Percentiles rank a stretch among this genome's conserved stretches.
Conservation (phyloP, 2,113 vertebrate species). For the Corynorhinus townsendii region DNA sequence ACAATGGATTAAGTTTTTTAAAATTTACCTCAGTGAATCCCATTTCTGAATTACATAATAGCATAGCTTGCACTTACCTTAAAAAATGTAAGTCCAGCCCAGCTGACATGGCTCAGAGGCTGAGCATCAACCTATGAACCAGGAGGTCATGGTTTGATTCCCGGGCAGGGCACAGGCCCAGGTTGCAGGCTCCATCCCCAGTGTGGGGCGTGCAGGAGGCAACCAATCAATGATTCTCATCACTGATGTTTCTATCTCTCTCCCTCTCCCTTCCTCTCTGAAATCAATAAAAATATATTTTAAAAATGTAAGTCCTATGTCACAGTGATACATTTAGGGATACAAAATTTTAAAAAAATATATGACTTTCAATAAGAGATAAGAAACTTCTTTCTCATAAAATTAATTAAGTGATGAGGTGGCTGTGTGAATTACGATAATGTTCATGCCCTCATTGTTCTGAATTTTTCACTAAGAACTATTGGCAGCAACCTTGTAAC, state of each 20-base stretch:
- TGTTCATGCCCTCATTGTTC: constrained; percentile 46
- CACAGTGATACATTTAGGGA: not conserved
- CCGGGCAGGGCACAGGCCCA: too few species aligned
- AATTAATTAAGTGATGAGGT: constrained; percentile 45
- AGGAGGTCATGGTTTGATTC: too few species aligned
- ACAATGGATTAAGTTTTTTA: not conserved
- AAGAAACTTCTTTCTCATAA: constrained; percentile 27
- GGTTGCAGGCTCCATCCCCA: too few species aligned
- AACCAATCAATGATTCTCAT: too few species aligned
- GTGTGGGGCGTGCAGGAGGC: too few species aligned
- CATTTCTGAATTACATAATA: not conserved
- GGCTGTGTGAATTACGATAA: constrained; percentile 12
- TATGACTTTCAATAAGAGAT: not conserved
- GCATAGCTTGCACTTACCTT: not conserved
- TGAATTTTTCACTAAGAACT: constrained; percentile 60
- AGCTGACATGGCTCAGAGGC: too few species aligned
- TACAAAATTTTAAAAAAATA: not conserved
- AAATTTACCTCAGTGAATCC: not conserved
- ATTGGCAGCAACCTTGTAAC: constrained; percentile 65
- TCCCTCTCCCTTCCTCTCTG: too few species aligned
- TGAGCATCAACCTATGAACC: too few species aligned
- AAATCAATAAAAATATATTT: too few species aligned
- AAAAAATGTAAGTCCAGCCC: not conserved
- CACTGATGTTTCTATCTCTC: too few species aligned
- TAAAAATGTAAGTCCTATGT: not conserved